Percentiles rank a stretch among this genome's conserved stretches.
Evolutionary conservation across 2,797 vertebrate species (phyloP).

Genomic region (Protonibea diacanthus): DNA sequence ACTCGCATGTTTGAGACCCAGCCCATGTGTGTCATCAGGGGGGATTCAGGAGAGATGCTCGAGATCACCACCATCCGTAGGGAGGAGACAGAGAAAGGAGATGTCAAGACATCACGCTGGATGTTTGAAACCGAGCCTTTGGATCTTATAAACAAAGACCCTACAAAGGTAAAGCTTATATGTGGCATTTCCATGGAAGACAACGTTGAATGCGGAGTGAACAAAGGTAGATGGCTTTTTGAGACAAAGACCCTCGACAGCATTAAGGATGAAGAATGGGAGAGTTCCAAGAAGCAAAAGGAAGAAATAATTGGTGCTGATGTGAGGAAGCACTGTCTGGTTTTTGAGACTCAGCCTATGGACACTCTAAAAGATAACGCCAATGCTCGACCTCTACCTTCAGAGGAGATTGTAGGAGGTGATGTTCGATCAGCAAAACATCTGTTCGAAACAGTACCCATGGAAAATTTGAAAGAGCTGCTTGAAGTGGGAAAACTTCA

Average conservation of each 20-base stretch:
- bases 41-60: slow-evolving; percentile 89
- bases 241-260: slow-evolving; percentile 91
- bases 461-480: slow-evolving; percentile 90
- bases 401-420: slow-evolving; percentile 91
- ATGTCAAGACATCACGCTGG: slow-evolving; percentile 90
- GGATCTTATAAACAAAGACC: slow-evolving; percentile 89
- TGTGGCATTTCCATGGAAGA: slow-evolving; percentile 90
- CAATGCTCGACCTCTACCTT: slow-evolving; percentile 74
- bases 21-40: slow-evolving; percentile 90
- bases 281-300: slow-evolving; percentile 80
- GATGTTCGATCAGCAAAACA: slow-evolving; percentile 89
- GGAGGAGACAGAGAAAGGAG: slow-evolving; percentile 90
- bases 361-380: slow-evolving; percentile 88
- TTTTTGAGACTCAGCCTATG: slow-evolving; percentile 93
- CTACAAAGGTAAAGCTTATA: slow-evolving; percentile 87
- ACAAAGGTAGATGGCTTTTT: slow-evolving; percentile 89
- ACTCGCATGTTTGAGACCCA: slow-evolving; percentile 91
- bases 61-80: slow-evolving; percentile 90
- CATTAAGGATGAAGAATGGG: slow-evolving; percentile 91
- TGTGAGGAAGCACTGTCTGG: slow-evolving; percentile 90
- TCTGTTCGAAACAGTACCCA: slow-evolving; percentile 92
- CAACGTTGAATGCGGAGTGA: slow-evolving; percentile 84
- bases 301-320: slow-evolving; percentile 91
- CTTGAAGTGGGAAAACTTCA: slow-evolving; percentile 89
- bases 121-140: slow-evolving; percentile 91